Evolutionary conservation across 1,140 invertebrate genomes (phyloP).

Genomic region (Tetramorium parvispinum): DNA sequence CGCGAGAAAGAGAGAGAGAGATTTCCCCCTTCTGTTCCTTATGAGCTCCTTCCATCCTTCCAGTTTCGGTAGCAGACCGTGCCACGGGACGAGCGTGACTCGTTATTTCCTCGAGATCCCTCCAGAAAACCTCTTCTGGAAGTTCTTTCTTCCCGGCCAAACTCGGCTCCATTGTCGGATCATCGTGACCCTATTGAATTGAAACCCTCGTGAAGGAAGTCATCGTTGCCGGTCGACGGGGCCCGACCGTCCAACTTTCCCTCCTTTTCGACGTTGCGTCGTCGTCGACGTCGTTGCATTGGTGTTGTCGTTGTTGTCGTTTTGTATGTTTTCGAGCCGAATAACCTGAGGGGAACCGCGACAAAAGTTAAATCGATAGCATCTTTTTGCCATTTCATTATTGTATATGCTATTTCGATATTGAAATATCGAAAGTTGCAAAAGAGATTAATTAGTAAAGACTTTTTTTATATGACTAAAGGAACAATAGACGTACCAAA

Average conservation of each 20-base stretch:
- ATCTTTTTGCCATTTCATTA: constrained; percentile 9
- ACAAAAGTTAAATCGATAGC: constrained; percentile 66
- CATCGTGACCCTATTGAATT: constrained; percentile 80
- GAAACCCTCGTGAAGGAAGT: constrained; percentile 78
- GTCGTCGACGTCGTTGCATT: background rate
- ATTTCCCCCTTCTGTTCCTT: constrained; percentile 17
- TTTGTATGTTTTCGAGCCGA: background rate
- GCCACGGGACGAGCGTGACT: constrained; percentile 69
- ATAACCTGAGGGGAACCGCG: constrained; percentile 12
- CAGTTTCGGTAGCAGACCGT: constrained; percentile 58
- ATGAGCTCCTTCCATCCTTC: constrained; percentile 33
- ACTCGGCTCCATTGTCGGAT: constrained; percentile 78
- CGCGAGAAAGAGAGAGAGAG: background rate
- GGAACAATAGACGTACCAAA: constrained; percentile 15
- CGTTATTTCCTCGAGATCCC: constrained; percentile 71
- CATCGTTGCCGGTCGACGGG: constrained; percentile 69
- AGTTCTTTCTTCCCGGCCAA: constrained; percentile 73
- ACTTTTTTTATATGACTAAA: constrained; percentile 50
- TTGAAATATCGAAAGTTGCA: constrained; percentile 5
- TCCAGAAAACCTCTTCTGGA: constrained; percentile 65
- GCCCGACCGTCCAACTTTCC: constrained; percentile 14
- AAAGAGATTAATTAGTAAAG: constrained; percentile 56
- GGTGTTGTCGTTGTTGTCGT: constrained; percentile 11
- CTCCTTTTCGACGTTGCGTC: constrained; percentile 5
- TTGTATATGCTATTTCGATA: background rate